A percentile compares a stretch with the other conserved stretches of the same genome.
Conservation (phyloP, 2,797 vertebrate species). For the Oreochromis grahami region DNA sequence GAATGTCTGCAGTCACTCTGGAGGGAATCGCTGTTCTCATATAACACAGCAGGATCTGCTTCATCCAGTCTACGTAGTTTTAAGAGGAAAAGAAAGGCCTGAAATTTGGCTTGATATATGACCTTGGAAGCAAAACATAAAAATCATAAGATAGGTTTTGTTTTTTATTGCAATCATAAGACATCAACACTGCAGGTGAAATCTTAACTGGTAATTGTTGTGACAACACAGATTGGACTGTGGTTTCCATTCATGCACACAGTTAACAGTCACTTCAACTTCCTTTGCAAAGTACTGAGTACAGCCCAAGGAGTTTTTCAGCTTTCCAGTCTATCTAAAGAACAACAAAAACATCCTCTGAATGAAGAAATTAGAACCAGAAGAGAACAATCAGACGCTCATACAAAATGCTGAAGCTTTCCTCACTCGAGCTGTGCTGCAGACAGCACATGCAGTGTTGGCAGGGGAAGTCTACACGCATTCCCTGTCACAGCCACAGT, state of each 20-base stretch:
- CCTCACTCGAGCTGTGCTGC: not conserved
- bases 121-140: not conserved
- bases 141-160: accelerated
- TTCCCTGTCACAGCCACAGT: not conserved
- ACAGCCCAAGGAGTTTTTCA: not conserved
- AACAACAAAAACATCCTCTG: not conserved
- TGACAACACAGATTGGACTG: not conserved
- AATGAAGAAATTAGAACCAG: not conserved
- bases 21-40: not conserved
- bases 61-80: not conserved
- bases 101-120: not conserved
- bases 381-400: not conserved
- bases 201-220: not conserved
- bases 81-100: not conserved
- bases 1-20: conserved; percentile 36
- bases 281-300: not conserved
- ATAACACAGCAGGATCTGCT: not conserved
- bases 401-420: not conserved
- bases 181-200: not conserved
- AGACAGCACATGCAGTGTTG: not conserved
- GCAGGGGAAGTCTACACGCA: not conserved
- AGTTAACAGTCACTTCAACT: not conserved
- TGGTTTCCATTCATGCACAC: not conserved
- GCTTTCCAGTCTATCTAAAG: not conserved
- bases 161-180: not conserved